Percentiles rank a stretch among this genome's conserved stretches.
phyloP scores from a whole-genome alignment of 2,113 vertebrate genomes.

The Siniperca chuatsi region DNA sequence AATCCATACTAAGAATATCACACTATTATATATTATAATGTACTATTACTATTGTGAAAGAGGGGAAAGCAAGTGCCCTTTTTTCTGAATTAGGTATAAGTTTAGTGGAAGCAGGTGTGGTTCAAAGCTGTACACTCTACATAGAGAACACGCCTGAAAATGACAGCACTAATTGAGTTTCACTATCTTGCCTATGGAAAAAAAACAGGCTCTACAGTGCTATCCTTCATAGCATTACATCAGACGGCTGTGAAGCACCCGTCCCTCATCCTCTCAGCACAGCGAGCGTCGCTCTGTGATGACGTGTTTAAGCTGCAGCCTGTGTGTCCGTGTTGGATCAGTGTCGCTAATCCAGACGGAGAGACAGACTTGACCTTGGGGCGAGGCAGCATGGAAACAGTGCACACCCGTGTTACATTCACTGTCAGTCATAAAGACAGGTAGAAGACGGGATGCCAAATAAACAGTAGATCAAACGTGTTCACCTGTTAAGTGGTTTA shows the following conservation, averaged over 20 bases:
- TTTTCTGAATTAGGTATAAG: not conserved
- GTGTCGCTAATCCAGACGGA: slow-evolving; percentile 54
- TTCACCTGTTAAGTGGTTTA: not conserved
- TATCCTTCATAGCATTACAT: slow-evolving; percentile 1
- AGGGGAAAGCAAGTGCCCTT: not conserved
- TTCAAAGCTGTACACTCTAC: not conserved
- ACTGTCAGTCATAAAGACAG: slow-evolving; percentile 8
- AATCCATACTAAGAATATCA: not conserved
- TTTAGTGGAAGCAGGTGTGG: not conserved
- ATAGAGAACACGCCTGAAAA: not conserved
- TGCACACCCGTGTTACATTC: not conserved
- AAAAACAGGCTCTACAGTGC: not conserved
- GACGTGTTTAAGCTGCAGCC: slow-evolving; percentile 52
- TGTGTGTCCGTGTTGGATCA: slow-evolving; percentile 48
- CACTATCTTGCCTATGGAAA: not conserved
- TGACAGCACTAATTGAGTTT: not conserved
- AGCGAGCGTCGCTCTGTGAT: slow-evolving; percentile 20
- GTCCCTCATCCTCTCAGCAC: not conserved
- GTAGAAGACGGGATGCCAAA: not conserved
- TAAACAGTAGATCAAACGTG: not conserved
- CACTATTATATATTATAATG: too few relatives aligned
- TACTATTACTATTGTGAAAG: not conserved
- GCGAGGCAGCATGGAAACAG: slow-evolving; percentile 4
- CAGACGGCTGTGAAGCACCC: not conserved
- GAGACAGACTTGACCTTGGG: slow-evolving; percentile 56